phyloP scores from a whole-genome alignment of 2,113 vertebrate genomes.

The Gambusia affinis region DNA sequence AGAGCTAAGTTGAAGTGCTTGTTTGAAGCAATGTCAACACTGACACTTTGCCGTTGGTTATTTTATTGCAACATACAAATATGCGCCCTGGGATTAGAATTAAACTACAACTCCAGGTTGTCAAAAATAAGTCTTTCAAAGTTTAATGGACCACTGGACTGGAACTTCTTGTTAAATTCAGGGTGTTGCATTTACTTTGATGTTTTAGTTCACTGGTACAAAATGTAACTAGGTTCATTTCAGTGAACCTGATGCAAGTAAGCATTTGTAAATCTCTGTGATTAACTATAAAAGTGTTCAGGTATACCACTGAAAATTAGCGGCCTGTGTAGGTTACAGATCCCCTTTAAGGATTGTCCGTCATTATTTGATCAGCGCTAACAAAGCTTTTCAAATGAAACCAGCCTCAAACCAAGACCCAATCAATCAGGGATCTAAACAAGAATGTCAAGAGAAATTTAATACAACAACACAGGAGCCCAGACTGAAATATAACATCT shows the following conservation, averaged over 20 bases:
- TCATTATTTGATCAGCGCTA: constrained; percentile 54
- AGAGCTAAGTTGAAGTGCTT: constrained; percentile 42
- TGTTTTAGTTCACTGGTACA: constrained; percentile 34
- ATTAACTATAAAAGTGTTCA: constrained; percentile 29
- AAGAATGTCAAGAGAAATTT: constrained; percentile 61
- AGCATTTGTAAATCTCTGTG: constrained; percentile 33
- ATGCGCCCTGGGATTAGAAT: constrained; percentile 20
- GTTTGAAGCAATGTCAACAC: constrained; percentile 33
- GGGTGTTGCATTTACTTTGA: constrained; percentile 43
- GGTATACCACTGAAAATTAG: constrained; percentile 41
- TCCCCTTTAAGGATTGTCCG: constrained; percentile 45
- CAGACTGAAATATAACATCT: constrained; percentile 60
- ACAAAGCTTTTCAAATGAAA: constrained; percentile 66
- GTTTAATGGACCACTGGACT: constrained; percentile 24
- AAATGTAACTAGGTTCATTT: constrained; percentile 21
- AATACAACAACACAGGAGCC: constrained; percentile 63
- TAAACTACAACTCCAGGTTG: constrained; percentile 6
- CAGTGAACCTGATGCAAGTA: constrained; percentile 25
- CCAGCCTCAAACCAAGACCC: constrained; percentile 40
- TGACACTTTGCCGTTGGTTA: constrained; percentile 27
- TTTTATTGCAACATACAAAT: constrained; percentile 34
- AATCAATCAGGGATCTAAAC: constrained; percentile 59
- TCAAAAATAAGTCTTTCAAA: constrained; percentile 22
- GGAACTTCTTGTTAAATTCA: constrained; percentile 45
- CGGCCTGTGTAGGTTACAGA: constrained; percentile 46